These are phyloP conservation scores for Heteromormyrus szaboi DNA, from an alignment of 2,797 vertebrate genomes.

Conservation along the genomic window DNA sequence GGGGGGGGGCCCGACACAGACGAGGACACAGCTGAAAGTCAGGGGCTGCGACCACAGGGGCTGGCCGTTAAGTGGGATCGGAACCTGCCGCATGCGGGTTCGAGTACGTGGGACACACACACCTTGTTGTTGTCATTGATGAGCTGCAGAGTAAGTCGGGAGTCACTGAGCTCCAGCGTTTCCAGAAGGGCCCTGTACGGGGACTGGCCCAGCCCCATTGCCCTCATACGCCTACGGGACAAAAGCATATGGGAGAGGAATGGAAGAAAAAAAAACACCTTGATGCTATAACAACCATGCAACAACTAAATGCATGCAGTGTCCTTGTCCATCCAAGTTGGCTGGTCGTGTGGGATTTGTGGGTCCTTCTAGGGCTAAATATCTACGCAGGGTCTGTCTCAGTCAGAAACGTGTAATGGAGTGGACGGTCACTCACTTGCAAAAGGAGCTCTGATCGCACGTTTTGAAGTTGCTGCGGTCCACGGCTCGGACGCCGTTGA, in stretches of 20 bases:
- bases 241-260: neutral
- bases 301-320: neutral
- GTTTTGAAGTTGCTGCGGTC: slow-evolving; percentile 83
- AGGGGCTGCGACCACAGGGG: neutral
- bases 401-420: neutral
- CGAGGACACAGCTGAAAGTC: neutral
- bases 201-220: slow-evolving; percentile 69
- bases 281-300: neutral
- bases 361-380: neutral
- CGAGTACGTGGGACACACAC: neutral
- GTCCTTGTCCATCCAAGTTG: neutral
- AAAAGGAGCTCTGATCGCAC: slow-evolving; percentile 84
- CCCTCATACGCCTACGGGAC: slow-evolving; percentile 71
- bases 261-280: neutral
- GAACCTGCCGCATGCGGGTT: neutral
- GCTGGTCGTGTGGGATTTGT: neutral
- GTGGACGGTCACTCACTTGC: slow-evolving; percentile 68
- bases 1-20: neutral
- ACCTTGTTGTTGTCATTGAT: slow-evolving; percentile 74
- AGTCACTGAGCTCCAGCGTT: slow-evolving; percentile 75
- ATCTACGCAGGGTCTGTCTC: neutral
- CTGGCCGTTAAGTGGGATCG: neutral
- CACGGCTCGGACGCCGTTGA: slow-evolving; percentile 64
- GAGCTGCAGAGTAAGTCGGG: slow-evolving; percentile 67
- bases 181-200: slow-evolving; percentile 81